These are phyloP conservation scores for Lontra canadensis DNA, from an alignment of 2,113 vertebrate genomes.

Conservation along the genomic window DNA sequence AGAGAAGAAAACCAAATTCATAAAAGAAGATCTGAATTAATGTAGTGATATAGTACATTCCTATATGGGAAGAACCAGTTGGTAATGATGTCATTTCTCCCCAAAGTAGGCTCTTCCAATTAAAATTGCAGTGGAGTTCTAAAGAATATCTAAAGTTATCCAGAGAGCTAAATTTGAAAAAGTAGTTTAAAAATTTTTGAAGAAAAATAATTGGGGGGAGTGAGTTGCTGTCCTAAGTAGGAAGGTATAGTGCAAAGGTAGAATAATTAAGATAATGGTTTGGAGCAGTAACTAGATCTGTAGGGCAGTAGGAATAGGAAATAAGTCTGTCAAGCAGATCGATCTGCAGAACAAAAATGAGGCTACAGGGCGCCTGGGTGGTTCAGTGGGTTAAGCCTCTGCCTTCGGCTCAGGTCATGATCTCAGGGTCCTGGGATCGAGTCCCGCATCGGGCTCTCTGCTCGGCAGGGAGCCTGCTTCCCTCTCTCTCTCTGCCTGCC, in stretches of 20 bases:
- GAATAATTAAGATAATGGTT: not conserved
- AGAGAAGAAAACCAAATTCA: not conserved
- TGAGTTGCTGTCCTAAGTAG: not conserved
- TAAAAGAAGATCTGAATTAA: slow-evolving; percentile 13
- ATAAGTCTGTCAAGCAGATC: not conserved
- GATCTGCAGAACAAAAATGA: not conserved
- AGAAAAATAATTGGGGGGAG: not conserved
- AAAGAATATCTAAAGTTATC: not conserved
- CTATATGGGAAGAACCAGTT: not conserved
- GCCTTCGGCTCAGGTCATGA: too few species aligned
- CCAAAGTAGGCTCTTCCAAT: not conserved
- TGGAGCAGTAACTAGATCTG: slow-evolving; percentile 6
- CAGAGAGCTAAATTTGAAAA: not conserved
- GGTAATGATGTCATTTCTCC: not conserved
- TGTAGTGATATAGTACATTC: not conserved
- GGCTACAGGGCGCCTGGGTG: too few species aligned
- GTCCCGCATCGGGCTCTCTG: too few species aligned
- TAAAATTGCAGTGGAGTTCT: not conserved
- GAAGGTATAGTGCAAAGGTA: not conserved
- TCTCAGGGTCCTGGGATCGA: too few species aligned
- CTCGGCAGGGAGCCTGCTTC: too few species aligned
- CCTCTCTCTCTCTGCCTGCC: too few species aligned
- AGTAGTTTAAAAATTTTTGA: not conserved
- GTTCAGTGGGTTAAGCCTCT: too few species aligned
- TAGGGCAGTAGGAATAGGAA: not conserved